Evolutionary conservation across 1,140 invertebrate genomes (phyloP).

Genomic region (Neodiprion lecontei): DNA sequence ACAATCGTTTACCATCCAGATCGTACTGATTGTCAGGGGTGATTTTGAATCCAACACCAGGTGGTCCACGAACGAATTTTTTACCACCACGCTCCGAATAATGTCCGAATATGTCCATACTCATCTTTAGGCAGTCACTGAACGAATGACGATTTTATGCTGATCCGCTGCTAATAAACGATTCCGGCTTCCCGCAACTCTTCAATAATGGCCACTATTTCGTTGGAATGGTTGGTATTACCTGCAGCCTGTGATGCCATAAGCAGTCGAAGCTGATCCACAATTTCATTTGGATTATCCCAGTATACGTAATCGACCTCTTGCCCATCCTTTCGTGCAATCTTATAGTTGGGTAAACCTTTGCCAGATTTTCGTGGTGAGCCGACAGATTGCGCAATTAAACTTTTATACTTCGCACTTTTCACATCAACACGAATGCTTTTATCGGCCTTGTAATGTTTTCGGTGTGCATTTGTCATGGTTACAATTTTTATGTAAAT

Average conservation of each 20-base stretch:
- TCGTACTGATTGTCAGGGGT: slow-evolving; percentile 23
- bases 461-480: neutral
- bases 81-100: neutral
- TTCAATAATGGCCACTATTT: no score
- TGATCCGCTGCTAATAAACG: neutral
- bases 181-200: no score
- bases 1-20: slow-evolving; percentile 21
- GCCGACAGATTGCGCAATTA: neutral
- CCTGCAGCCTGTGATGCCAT: no score
- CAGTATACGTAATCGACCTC: slow-evolving; percentile 43
- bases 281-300: slow-evolving; percentile 48
- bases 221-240: no score
- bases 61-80: slow-evolving; percentile 15
- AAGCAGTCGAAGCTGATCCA: slow-evolving; percentile 23
- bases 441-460: neutral
- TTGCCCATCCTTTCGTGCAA: neutral
- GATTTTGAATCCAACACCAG: slow-evolving; percentile 22
- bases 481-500: neutral
- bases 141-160: neutral
- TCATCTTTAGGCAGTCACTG: slow-evolving; percentile 4
- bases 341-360: neutral
- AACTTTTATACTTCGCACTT: neutral
- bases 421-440: neutral
- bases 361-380: neutral
- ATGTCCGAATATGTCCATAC: slow-evolving; percentile 28